phyloP scores from a whole-genome alignment of 2,113 vertebrate species.

The Ciconia maguari region DNA sequence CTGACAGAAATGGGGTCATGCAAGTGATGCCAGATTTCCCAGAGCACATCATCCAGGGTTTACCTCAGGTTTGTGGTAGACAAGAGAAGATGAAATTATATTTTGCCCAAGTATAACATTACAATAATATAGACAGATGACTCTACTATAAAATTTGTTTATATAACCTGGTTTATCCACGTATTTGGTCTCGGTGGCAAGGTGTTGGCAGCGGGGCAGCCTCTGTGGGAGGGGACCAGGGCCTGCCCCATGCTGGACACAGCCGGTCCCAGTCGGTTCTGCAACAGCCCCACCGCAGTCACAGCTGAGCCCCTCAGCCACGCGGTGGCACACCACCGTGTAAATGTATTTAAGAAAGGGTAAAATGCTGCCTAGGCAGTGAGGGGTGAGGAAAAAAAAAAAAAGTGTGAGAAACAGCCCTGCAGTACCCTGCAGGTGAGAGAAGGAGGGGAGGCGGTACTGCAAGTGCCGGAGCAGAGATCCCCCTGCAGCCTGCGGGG shows the following conservation, averaged over 20 bases:
- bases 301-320: not conserved
- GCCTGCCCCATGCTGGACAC: not conserved
- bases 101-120: not conserved
- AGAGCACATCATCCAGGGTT: not conserved
- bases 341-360: not conserved
- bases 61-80: not conserved
- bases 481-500: not conserved
- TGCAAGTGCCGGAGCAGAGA: not conserved
- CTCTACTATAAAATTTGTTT: not conserved
- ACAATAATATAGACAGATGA: not conserved
- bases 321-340: too few relatives aligned
- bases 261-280: fast-evolving
- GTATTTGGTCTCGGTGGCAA: not conserved
- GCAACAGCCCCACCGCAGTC: too few relatives aligned
- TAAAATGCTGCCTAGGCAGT: not conserved
- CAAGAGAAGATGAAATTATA: not conserved
- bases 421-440: not conserved
- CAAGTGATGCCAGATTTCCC: not conserved
- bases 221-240: not conserved
- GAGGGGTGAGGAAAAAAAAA: not conserved
- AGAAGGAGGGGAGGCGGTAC: too few relatives aligned
- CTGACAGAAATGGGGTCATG: not conserved
- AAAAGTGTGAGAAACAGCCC: not conserved
- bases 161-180: not conserved
- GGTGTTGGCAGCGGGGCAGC: fast-evolving